A percentile compares a stretch with the other conserved stretches of the same genome.
phyloP scores from a whole-genome alignment of 64 coral and sea anemone genomes.

The Exaiptasia diaphana region DNA sequence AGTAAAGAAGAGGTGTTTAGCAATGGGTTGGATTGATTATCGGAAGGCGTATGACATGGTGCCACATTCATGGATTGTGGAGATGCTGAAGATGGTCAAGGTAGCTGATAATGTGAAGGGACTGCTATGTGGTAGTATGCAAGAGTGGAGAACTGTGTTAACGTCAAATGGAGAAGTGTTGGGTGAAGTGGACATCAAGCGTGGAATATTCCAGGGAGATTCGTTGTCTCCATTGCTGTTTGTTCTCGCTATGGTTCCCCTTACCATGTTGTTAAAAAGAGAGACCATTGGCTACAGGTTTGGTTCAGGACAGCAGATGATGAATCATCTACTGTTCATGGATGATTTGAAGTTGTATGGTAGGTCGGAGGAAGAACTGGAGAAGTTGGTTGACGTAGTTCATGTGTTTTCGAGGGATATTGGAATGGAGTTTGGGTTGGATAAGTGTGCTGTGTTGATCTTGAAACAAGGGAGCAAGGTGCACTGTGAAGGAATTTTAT shows the following conservation, averaged over 20 bases:
- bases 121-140: neutral
- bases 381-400: neutral
- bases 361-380: neutral
- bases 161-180: neutral
- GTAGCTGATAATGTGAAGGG: slow-evolving; percentile 15
- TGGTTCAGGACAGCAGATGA: neutral
- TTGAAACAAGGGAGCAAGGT: slow-evolving; percentile 9
- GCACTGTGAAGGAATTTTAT: slow-evolving; percentile 1
- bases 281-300: neutral
- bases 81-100: slow-evolving; percentile 31
- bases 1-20: slow-evolving; percentile 28
- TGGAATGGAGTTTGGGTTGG: neutral
- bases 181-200: neutral
- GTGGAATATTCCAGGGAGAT: slow-evolving; percentile 13
- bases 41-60: slow-evolving; percentile 44
- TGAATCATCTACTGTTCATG: slow-evolving; percentile 1
- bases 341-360: neutral
- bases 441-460: slow-evolving; percentile 10
- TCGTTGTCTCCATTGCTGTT: neutral
- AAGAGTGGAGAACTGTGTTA: neutral
- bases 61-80: slow-evolving; percentile 57
- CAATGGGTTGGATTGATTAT: slow-evolving; percentile 67
- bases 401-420: slow-evolving; percentile 3
- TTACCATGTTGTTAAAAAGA: neutral
- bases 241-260: neutral